Percentiles rank a stretch among this genome's conserved stretches.
Conservation (phyloP, 2,888 invertebrate genomes). For the Caenorhabditis sp. region DNA sequence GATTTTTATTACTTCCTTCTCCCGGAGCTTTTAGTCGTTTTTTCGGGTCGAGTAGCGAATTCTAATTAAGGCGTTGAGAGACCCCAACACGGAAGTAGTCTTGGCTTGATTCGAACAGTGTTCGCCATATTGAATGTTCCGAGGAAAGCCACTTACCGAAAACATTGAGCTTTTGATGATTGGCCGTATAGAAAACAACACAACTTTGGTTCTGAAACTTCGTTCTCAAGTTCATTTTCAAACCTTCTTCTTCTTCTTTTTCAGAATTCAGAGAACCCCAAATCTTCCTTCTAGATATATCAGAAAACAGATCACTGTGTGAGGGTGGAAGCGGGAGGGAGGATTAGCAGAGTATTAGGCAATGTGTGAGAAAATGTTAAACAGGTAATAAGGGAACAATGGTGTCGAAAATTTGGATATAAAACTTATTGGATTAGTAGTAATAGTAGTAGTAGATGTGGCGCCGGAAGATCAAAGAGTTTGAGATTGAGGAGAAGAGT, state of each 20-base stretch:
- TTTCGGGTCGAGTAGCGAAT: not conserved
- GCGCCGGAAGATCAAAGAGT: slow-evolving; percentile 8
- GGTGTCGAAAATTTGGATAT: not conserved
- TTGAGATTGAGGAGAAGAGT: not conserved
- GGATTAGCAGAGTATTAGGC: slow-evolving; percentile 24
- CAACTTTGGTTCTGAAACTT: not conserved
- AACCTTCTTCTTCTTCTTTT: slow-evolving; percentile 11
- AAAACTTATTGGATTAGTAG: slow-evolving; percentile 11
- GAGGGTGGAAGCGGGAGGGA: not conserved
- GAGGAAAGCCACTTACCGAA: not conserved
- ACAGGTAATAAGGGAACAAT: not conserved
- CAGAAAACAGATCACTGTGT: slow-evolving; percentile 4
- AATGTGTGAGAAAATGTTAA: not conserved
- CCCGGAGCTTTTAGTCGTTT: not conserved
- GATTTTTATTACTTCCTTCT: slow-evolving; percentile 1
- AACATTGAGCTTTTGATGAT: slow-evolving; percentile 2
- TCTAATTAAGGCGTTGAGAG: slow-evolving; percentile 30
- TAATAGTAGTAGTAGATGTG: not conserved
- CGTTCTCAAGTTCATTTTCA: not conserved
- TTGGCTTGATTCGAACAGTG: slow-evolving; percentile 16
- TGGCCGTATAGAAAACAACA: slow-evolving; percentile 8
- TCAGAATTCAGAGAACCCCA: not conserved
- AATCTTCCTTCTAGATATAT: not conserved
- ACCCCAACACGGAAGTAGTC: slow-evolving; percentile 33
- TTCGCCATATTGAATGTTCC: slow-evolving; percentile 23